Evolutionary conservation across 2,888 invertebrate species (phyloP).

Genomic region (Buathra laborator): DNA sequence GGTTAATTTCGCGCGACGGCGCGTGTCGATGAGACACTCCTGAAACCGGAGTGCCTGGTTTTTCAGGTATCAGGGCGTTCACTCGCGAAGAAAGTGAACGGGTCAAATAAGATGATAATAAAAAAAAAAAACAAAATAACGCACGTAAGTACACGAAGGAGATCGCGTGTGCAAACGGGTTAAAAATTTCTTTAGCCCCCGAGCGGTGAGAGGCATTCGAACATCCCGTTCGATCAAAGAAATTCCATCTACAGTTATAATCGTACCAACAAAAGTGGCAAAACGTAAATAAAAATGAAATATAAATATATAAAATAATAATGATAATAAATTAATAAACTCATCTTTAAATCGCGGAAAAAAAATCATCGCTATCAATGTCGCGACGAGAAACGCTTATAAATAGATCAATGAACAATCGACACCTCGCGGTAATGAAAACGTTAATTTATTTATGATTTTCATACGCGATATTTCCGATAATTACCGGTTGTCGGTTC

Average conservation of each 20-base stretch:
- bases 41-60: conserved; percentile 40
- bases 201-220: conserved; percentile 37
- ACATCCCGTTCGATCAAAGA: conserved; percentile 16
- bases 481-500: conserved; percentile 42
- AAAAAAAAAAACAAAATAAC: conserved; percentile 4
- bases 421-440: conserved; percentile 31
- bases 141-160: neutral
- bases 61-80: conserved; percentile 30
- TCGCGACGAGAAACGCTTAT: conserved; percentile 4
- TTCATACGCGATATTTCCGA: conserved; percentile 17
- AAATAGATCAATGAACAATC: neutral
- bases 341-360: neutral
- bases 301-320: neutral
- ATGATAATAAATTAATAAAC: too few species aligned
- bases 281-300: neutral
- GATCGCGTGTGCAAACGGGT: conserved; percentile 9
- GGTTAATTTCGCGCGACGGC: conserved; percentile 1
- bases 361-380: neutral
- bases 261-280: neutral
- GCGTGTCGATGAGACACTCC: neutral
- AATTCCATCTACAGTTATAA: neutral
- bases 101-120: conserved; percentile 30
- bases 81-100: conserved; percentile 59
- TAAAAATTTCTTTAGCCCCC: conserved; percentile 40
- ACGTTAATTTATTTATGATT: conserved; percentile 40